Conservation (phyloP, 2,888 invertebrate genomes). For the Danaus chrysippus region DNA sequence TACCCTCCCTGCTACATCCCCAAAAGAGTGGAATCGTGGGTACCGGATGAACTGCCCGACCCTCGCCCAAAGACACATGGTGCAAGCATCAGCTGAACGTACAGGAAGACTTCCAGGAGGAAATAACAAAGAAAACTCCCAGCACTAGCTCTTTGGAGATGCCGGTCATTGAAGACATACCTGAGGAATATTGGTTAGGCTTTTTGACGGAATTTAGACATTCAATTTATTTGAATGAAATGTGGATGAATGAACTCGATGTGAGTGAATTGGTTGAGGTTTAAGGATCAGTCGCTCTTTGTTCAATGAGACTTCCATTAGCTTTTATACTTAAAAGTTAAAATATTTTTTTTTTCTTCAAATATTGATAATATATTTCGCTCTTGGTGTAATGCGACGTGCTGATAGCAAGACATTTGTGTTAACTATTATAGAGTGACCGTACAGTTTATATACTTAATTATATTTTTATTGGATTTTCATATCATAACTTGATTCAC, state of each 20-base stretch:
- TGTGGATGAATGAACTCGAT: no score
- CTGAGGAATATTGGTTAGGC: slow-evolving; percentile 55
- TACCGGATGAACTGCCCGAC: slow-evolving; percentile 56
- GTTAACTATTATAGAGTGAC: no score
- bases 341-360: not conserved
- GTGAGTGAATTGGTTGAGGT: no score
- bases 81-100: slow-evolving; percentile 49
- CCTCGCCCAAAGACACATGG: slow-evolving; percentile 65
- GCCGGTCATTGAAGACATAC: slow-evolving; percentile 55
- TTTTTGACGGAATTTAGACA: no score
- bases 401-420: no score
- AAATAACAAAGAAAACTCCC: slow-evolving; percentile 39
- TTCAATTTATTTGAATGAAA: no score
- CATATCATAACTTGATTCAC: not conserved
- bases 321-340: no score
- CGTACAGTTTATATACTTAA: no score
- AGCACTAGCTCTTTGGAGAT: slow-evolving; percentile 51
- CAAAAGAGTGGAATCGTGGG: slow-evolving; percentile 61
- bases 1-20: slow-evolving; percentile 63
- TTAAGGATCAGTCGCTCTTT: no score
- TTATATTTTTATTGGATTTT: no score
- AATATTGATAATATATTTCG: not conserved
- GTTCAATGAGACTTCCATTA: no score
- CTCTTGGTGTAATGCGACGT: no score
- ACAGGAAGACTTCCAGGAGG: slow-evolving; percentile 46